Base-by-base conservation (phyloP, 2,113 vertebrate genomes). In the Lethenteron reissneri region DNA sequence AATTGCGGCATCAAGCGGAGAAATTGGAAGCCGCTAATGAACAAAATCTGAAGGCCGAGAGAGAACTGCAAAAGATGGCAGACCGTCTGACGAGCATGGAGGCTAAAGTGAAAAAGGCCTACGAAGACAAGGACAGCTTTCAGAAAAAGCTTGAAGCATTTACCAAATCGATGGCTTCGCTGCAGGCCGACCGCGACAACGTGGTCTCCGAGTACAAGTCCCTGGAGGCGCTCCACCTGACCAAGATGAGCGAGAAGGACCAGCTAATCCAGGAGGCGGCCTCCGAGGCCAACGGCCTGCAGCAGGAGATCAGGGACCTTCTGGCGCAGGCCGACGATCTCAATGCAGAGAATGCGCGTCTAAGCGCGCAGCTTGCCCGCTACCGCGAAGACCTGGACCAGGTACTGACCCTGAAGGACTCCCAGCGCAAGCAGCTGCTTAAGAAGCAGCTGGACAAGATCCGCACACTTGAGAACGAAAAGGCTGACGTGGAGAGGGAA, bases 261-360 rank as follows among this genome's bases (percentile, higher is more conserved):
- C 78, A 79, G 56, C 77, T 97, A 60, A 97, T 97, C 73, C 92
- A 96, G 60, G 94, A 99, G 72, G 87, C 88, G 7, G 94, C 92
- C 8, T 73, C 82, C 8, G 94, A 99, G 77, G 95, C 87, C 77
- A 97, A 95, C 75, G 78, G 83, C 70, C 79, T 99, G 64, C 89
- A 86, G 76, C 89, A 91, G 73, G 86, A 96, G 77, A 81, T 94
- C 5, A 82, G 91, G 74, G 76, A 77, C 58, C 82, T 92, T 73
- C 83, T 85, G 71, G 81, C 81, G 75, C 85, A 74, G 74, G 79
- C 87, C 75, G 94, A 99, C 17, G 94, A 99, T 78, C 82, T 95
- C 70, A 82, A 92, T 70, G 86, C 92, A 1, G 88, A 95, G 76
- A 92, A 89, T 70, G 90, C 88, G 75, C 89, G 95, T 75, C 80